A percentile compares a stretch with the other conserved stretches of the same genome.
Evolutionary conservation across 2,113 vertebrate species (phyloP).

Genomic region (Alligator mississippiensis): DNA sequence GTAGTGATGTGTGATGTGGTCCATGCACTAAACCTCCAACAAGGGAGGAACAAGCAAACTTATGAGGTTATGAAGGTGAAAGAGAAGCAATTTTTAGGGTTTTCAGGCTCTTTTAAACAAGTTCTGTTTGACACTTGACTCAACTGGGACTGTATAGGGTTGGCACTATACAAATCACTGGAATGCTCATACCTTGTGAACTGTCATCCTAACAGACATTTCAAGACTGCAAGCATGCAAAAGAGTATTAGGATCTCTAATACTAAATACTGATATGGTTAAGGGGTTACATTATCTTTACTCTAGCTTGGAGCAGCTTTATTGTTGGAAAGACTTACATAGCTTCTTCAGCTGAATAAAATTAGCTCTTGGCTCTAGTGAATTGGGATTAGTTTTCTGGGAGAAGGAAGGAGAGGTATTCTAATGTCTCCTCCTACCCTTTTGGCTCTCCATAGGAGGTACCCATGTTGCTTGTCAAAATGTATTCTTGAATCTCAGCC

Average conservation of each 20-base stretch:
- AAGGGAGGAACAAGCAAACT: background rate
- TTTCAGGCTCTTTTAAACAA: background rate
- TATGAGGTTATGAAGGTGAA: background rate
- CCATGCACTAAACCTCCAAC: background rate
- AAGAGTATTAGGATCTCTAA: background rate
- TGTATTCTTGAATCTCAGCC: slow-evolving; percentile 27
- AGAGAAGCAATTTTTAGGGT: background rate
- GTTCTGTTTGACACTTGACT: background rate
- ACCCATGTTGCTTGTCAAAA: background rate
- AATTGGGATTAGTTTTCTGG: background rate
- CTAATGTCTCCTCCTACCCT: background rate
- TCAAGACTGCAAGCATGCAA: background rate
- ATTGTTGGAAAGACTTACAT: background rate
- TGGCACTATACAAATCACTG: background rate
- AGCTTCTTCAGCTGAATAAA: background rate
- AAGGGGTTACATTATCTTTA: background rate
- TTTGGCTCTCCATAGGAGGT: background rate
- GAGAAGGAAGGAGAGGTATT: background rate
- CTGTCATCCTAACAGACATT: background rate
- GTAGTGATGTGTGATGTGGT: no score
- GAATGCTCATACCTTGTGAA: background rate
- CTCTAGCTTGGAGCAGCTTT: background rate
- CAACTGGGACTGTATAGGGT: background rate
- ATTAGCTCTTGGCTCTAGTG: background rate
- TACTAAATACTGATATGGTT: background rate